Conservation (phyloP, 2,113 vertebrate species). For the Madoqua kirkii region DNA sequence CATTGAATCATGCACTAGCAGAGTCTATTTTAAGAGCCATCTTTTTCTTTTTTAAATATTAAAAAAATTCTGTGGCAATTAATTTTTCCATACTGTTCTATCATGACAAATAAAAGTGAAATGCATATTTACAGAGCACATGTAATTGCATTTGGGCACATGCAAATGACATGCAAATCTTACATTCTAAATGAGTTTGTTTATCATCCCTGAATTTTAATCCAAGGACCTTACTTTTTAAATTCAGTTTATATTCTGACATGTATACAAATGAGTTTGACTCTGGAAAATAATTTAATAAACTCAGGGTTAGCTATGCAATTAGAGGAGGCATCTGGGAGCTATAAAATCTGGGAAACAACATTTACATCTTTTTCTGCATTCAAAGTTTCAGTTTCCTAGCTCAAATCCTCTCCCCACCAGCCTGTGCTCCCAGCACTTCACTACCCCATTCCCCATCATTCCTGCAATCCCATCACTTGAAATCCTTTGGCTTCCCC, state of each 20-base stretch:
- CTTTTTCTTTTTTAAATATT: slow-evolving; percentile 77
- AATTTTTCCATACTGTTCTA: slow-evolving; percentile 76
- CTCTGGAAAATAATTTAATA: slow-evolving; percentile 86
- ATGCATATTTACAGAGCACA: slow-evolving; percentile 78
- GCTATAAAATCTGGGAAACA: slow-evolving; percentile 81
- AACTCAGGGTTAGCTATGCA: slow-evolving; percentile 82
- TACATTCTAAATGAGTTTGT: slow-evolving; percentile 83
- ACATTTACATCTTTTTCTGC: slow-evolving; percentile 81
- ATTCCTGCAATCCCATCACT: slow-evolving; percentile 61
- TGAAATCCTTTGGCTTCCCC: slow-evolving; percentile 1
- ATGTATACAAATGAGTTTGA: slow-evolving; percentile 85
- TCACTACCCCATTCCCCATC: slow-evolving; percentile 9
- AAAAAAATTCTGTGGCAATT: slow-evolving; percentile 69
- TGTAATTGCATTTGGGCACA: slow-evolving; percentile 82
- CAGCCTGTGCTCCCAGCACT: not conserved
- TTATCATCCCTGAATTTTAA: slow-evolving; percentile 83
- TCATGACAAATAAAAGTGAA: slow-evolving; percentile 77
- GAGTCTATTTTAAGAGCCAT: slow-evolving; percentile 73
- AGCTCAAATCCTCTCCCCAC: not conserved
- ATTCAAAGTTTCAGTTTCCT: slow-evolving; percentile 71
- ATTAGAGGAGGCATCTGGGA: slow-evolving; percentile 83
- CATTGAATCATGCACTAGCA: slow-evolving; percentile 74
- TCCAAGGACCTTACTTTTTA: slow-evolving; percentile 78
- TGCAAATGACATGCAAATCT: slow-evolving; percentile 84
- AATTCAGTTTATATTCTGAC: slow-evolving; percentile 82